These are phyloP conservation scores for Andricus grossulariae DNA, from an alignment of 1,140 invertebrate genomes.

Conservation along the genomic window DNA sequence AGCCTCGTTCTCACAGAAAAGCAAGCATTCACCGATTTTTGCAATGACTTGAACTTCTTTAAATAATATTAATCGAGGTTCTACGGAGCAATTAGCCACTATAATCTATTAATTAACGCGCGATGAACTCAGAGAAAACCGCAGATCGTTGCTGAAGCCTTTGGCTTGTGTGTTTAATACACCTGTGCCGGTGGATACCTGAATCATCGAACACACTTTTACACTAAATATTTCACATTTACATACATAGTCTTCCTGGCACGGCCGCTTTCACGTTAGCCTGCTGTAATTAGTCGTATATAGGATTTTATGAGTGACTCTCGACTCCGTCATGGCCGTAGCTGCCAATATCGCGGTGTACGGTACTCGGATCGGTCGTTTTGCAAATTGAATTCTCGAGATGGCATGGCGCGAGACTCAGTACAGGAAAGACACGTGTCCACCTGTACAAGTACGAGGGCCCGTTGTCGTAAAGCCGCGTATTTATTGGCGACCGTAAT, in stretches of 20 bases:
- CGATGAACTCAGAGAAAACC: constrained; percentile 9
- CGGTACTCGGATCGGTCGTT: constrained; percentile 42
- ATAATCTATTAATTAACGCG: constrained; percentile 39
- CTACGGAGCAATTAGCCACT: constrained; percentile 10
- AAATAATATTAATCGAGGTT: background rate
- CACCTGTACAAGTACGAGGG: constrained; percentile 23
- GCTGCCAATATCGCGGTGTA: background rate
- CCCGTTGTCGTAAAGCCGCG: constrained; percentile 49
- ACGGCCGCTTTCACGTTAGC: constrained; percentile 24
- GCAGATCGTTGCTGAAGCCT: constrained; percentile 8
- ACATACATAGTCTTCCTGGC: constrained; percentile 38
- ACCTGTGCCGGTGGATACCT: constrained; percentile 1
- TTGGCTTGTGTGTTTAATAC: constrained; percentile 38
- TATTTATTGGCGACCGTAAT: constrained; percentile 54
- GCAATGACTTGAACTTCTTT: background rate
- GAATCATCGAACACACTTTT: constrained; percentile 31
- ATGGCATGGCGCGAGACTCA: constrained; percentile 41
- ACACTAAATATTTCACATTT: constrained; percentile 46
- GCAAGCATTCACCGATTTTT: constrained; percentile 17
- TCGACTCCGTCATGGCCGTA: background rate
- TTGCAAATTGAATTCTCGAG: constrained; percentile 53
- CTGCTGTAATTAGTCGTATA: constrained; percentile 47
- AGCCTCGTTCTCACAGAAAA: background rate
- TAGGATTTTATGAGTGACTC: constrained; percentile 43
- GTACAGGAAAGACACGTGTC: constrained; percentile 45